Evolutionary conservation across 2,797 vertebrate genomes (phyloP), one percentile per base, ranked within the genome.

Genomic region (Selene dorsalis): DNA sequence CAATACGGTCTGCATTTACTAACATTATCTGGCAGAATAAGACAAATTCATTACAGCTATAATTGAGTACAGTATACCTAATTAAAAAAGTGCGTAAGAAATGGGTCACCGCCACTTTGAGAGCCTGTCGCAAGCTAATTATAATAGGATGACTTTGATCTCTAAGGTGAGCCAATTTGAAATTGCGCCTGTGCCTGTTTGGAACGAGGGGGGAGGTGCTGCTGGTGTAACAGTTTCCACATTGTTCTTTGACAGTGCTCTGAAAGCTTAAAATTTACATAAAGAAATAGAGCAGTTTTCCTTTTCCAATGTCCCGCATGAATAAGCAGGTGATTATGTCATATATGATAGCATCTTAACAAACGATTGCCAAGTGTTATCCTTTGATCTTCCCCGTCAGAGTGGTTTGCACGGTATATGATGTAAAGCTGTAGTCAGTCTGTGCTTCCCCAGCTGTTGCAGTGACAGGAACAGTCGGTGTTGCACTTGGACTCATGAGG

Each of bases 131-230:
- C 64, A 22, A 58, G 79, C 88, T 92, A 90, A 93, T 92, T 89
- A 86, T 83, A 79, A 83, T 89, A 83, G 76, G 81, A 89, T 89
- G 89, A 87, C 87, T 91, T 89, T 90, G 82, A 91, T 89, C 90
- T 91, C 75, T 74, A 53, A 93, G 90, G 89, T 92, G 86, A 84
- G 84, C 28, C 68, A 30, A 65, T 77, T 84, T 78, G 59, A 84
- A 89, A 88, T 82, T 61, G 78, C 11, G 47, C 79, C 80, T 83
- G 67, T 57, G 79, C 71, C 78, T 61, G 71, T 79, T 86, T 62
- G 63, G 82, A 82, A 71, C 3, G 30, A 50, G 24, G 52, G 39
- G 74, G 39, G 47, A 10, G 26, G 28, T 22, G 63, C 48, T 76
- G 55, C 62, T 78, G 75, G 64, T 26, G 43, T 18, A 17, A 70